phyloP scores from a whole-genome alignment of 2,797 vertebrate species.

The Ptychobarbus kaznakovi region DNA sequence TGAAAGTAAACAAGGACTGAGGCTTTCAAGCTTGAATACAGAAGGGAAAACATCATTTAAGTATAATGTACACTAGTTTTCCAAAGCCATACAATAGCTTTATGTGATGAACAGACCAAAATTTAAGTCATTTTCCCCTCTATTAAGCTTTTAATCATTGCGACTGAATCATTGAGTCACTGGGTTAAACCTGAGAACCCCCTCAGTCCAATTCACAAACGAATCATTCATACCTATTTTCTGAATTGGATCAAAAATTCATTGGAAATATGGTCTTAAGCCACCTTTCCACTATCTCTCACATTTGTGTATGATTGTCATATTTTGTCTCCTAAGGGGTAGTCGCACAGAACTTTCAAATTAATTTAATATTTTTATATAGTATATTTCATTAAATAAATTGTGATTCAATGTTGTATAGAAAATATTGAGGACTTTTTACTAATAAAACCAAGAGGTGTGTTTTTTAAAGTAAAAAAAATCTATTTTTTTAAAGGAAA shows the following conservation, averaged over 20 bases:
- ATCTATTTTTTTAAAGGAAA: too few species aligned
- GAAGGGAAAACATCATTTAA: neutral
- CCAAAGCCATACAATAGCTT: neutral
- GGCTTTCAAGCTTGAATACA: neutral
- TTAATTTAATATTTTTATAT: too few species aligned
- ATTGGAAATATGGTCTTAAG: neutral
- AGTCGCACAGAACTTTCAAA: neutral
- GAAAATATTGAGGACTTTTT: too few species aligned
- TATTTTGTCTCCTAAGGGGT: neutral
- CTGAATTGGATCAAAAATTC: neutral
- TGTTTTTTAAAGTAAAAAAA: too few species aligned
- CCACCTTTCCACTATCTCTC: neutral
- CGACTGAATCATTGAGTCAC: neutral
- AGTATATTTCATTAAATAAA: too few species aligned
- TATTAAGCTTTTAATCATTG: neutral
- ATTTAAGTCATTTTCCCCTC: neutral
- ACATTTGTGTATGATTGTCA: neutral
- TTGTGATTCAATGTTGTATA: too few species aligned
- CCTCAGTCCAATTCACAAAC: neutral
- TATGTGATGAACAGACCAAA: neutral
- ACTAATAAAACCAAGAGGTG: too few species aligned
- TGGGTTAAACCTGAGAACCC: neutral
- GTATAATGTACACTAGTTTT: neutral
- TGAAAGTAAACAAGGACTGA: neutral
- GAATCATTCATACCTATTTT: neutral